These are phyloP conservation scores for Boulengeromyrus knoepffleri DNA, from an alignment of 2,113 vertebrate species.

Conservation along the genomic window DNA sequence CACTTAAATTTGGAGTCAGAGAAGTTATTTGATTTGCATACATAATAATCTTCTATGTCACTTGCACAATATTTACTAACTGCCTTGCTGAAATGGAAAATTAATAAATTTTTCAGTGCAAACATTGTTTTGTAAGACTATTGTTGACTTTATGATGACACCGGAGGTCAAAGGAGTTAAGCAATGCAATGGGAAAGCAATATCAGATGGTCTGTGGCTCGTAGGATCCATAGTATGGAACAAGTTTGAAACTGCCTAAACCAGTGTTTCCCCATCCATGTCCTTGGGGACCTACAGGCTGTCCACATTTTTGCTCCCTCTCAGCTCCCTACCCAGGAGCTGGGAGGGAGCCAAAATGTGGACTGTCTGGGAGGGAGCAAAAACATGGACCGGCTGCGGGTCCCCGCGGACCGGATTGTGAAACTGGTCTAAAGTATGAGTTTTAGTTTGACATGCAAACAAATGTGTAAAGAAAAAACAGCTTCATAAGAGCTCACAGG, in stretches of 20 bases:
- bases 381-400: no score
- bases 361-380: no score
- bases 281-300: neutral
- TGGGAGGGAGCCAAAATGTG: neutral
- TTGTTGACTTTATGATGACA: neutral
- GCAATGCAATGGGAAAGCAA: neutral
- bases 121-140: neutral
- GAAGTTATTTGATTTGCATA: neutral
- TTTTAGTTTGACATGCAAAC: neutral
- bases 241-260: neutral
- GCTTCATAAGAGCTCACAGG: slow-evolving; percentile 15
- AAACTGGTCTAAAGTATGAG: neutral
- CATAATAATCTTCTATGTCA: neutral
- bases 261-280: neutral
- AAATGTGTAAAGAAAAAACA: neutral
- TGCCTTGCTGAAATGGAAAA: neutral
- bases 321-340: neutral
- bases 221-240: neutral
- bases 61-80: neutral
- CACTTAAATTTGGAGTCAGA: neutral
- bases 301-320: neutral
- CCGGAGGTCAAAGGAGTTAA: neutral
- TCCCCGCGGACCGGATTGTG: neutral
- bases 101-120: neutral
- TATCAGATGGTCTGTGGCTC: neutral